Evolutionary conservation across 2,888 invertebrate genomes (phyloP).

Genomic region (Noctua comes): DNA sequence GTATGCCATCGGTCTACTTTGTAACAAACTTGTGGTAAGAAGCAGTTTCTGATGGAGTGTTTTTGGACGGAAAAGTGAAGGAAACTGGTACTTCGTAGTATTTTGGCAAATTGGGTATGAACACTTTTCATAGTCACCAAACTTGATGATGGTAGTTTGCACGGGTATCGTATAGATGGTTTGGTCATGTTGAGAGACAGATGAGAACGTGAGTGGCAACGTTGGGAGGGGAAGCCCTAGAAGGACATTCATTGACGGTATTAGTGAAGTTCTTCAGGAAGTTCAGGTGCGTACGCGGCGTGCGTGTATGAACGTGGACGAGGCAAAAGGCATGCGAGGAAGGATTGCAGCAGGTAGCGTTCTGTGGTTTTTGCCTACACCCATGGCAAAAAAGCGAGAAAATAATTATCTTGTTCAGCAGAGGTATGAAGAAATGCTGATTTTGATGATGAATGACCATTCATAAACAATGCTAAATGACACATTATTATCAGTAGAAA

Average conservation of each 20-base stretch:
- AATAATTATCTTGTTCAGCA: not conserved
- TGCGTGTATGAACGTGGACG: not conserved
- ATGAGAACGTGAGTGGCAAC: not conserved
- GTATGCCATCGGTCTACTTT: conserved; percentile 31
- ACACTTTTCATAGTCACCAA: not conserved
- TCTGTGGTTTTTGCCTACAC: too few species aligned
- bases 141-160: not conserved
- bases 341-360: too few species aligned
- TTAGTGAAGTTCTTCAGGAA: not conserved
- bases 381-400: too few species aligned
- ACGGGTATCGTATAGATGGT: not conserved
- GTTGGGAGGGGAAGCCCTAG: not conserved
- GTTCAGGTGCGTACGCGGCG: not conserved
- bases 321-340: not conserved
- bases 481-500: not conserved
- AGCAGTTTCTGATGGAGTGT: conserved; percentile 28
- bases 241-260: not conserved
- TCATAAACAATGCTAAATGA: not conserved
- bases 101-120: not conserved
- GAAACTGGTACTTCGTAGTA: too few species aligned
- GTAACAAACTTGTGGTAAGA: conserved; percentile 21
- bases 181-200: not conserved
- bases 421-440: not conserved
- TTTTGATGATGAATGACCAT: not conserved
- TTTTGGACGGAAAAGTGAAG: conserved; percentile 19